Base-by-base conservation (phyloP, 2,113 vertebrate species). In the Ophiodon elongatus region DNA sequence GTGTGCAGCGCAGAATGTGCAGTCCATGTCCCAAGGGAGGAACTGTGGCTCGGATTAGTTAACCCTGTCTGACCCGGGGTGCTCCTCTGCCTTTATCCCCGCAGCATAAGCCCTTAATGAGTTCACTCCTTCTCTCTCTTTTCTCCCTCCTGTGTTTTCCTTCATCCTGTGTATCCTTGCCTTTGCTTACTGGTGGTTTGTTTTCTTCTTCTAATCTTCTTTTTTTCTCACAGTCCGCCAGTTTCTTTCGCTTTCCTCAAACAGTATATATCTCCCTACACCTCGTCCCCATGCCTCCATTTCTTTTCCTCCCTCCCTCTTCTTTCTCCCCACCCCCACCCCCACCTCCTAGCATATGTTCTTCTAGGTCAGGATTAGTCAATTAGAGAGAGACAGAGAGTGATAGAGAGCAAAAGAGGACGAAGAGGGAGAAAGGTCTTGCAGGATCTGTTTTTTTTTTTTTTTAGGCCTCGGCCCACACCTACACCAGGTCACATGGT, bases 11-110 rank as follows among this genome's bases (percentile, higher is more conserved):
- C 39, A 8, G 73, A 17, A 74, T 67, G 84, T 87, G 79, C 65
- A 65, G 84, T 75, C 82, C 68, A 77, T 72, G 67, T 92, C 91
- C 69, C 88, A 4, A 60, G 84, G 89, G 86, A 85, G 31, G 84
- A 82, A 85, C 83, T 56, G 71, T n/a, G 80, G 78, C 82, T 90
- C 68, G 47, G 92, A 93, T 92, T 93, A 94, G 91, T 93, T 93
- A 94, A 94, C 92, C 92, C 90, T 89, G 80, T 83, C 80, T 93
- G 85, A 92, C 91, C 91, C 76, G 43, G 77, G 83, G 80, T 79
- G 70, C 62, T 65, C 66, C 80, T 78, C 39, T 17, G 79, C 77
- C 87, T 89, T 73, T 85, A 91, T 91, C 91, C 86, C 74, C 8
- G 54, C 82, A 56, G 85, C 79, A 73, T 91, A 89, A 94, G 71